These are phyloP conservation scores for Syngnathus typhle DNA, from an alignment of 2,113 vertebrate species.

Conservation along the genomic window DNA sequence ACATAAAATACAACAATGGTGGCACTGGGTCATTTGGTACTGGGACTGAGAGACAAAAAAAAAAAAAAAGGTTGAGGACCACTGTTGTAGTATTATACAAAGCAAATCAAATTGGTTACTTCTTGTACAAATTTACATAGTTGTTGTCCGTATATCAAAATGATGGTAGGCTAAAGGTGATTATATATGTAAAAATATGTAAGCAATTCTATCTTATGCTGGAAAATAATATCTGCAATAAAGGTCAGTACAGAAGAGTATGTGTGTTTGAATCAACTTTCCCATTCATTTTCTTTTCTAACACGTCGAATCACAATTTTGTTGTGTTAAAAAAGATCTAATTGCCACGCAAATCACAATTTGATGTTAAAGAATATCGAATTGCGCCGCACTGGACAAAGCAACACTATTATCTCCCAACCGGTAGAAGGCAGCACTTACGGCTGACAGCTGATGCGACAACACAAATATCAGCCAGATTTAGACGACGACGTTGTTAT, in stretches of 20 bases:
- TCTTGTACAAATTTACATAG: constrained; percentile 36
- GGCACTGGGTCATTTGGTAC: too few species aligned
- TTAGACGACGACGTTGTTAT: not conserved
- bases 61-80: too few species aligned
- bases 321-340: too few species aligned
- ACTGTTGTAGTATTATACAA: constrained; percentile 8
- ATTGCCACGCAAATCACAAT: too few species aligned
- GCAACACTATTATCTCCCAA: not conserved
- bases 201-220: constrained; percentile 49
- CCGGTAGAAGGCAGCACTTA: not conserved
- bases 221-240: constrained; percentile 58
- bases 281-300: too few species aligned
- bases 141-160: constrained; percentile 33
- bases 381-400: too few species aligned
- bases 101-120: constrained; percentile 14
- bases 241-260: constrained; percentile 17
- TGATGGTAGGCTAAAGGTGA: constrained; percentile 40
- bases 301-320: too few species aligned
- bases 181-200: constrained; percentile 38
- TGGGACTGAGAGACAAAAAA: too few species aligned
- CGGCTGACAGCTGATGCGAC: not conserved
- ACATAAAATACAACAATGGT: too few species aligned
- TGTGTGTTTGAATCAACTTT: constrained; percentile 12
- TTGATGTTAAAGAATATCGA: too few species aligned
- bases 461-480: not conserved